Conservation (phyloP, 2,797 vertebrate genomes). For the Pipistrellus nathusii region DNA sequence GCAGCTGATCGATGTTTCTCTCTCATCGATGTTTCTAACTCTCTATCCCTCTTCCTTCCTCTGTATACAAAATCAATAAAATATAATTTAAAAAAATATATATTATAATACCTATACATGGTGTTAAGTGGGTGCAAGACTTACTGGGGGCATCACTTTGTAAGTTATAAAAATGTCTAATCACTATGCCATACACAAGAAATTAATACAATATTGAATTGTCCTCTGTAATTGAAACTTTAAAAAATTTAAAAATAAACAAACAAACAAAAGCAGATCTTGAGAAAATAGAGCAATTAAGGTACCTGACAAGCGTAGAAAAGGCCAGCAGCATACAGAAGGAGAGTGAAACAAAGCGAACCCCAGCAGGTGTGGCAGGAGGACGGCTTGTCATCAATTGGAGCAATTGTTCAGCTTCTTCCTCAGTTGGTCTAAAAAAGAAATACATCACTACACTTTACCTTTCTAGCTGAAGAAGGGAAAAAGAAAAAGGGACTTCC, state of each 20-base stretch:
- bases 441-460: background rate
- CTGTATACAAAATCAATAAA: too few relatives aligned
- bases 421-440: conserved; percentile 94
- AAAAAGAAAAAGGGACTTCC: background rate
- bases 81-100: too few relatives aligned
- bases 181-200: background rate
- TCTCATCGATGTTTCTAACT: too few relatives aligned
- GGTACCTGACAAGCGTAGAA: conserved; percentile 96
- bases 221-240: background rate
- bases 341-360: conserved; percentile 97
- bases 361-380: conserved; percentile 96
- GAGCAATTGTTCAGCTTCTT: conserved; percentile 97
- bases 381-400: conserved; percentile 99
- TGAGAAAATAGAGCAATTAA: background rate
- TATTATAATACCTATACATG: background rate
- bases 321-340: conserved; percentile 99
- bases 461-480: background rate
- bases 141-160: background rate
- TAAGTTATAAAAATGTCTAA: background rate
- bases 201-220: background rate
- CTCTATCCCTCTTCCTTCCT: too few relatives aligned
- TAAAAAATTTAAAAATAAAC: background rate
- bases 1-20: too few relatives aligned
- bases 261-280: background rate
- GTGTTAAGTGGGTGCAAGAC: background rate